Percentiles rank a stretch among this genome's conserved stretches.
phyloP scores from a whole-genome alignment of 2,888 invertebrate genomes.

The Drosophila paramelanica region DNA sequence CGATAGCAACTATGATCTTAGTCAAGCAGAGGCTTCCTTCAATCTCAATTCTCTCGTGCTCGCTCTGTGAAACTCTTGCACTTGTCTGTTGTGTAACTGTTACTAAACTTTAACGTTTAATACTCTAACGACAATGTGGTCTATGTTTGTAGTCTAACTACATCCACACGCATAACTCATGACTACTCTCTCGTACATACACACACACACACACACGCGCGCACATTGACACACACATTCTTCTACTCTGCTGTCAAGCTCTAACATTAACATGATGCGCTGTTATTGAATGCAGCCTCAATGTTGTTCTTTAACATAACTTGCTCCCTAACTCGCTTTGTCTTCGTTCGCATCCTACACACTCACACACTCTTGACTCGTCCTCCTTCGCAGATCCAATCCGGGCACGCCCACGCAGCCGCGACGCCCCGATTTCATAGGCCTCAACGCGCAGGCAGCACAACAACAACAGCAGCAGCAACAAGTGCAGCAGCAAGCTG shows the following conservation, averaged over 20 bases:
- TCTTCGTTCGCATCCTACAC: background rate
- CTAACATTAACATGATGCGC: slow-evolving; percentile 31
- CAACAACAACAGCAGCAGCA: slow-evolving; percentile 79
- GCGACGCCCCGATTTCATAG: slow-evolving; percentile 94
- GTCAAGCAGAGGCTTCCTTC: background rate
- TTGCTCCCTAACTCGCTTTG: slow-evolving; percentile 18
- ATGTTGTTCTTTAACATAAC: slow-evolving; percentile 29
- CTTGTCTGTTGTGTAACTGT: slow-evolving; percentile 22
- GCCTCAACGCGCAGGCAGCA: slow-evolving; percentile 86
- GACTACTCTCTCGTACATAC: slow-evolving; percentile 11
- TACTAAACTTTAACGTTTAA: slow-evolving; percentile 21
- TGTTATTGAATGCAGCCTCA: slow-evolving; percentile 12
- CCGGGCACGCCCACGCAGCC: slow-evolving; percentile 96
- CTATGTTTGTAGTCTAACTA: slow-evolving; percentile 15
- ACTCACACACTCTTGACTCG: slow-evolving; percentile 1
- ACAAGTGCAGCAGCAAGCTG: slow-evolving; percentile 80
- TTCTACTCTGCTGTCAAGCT: slow-evolving; percentile 22
- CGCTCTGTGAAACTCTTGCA: slow-evolving; percentile 1
- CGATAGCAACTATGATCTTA: background rate
- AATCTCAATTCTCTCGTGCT: slow-evolving; percentile 1
- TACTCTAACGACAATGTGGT: slow-evolving; percentile 25
- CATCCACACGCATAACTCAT: slow-evolving; percentile 1
- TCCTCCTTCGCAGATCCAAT: slow-evolving; percentile 89
- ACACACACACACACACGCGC: slow-evolving; percentile 1
- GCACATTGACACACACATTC: slow-evolving; percentile 2